Evolutionary conservation across 2,113 vertebrate species (phyloP).

Genomic region (Danionella cerebrum): DNA sequence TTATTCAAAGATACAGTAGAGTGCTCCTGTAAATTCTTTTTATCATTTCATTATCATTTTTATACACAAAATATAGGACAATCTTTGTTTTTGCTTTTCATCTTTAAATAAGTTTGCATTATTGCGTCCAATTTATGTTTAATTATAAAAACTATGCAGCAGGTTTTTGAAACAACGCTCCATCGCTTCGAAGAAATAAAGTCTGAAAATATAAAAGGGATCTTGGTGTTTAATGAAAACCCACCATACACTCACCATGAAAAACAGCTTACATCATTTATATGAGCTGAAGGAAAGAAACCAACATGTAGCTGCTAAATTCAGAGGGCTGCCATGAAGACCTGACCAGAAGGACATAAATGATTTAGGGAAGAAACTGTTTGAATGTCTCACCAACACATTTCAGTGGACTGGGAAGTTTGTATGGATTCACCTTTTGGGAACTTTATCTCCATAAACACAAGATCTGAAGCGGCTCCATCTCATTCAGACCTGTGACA

Average conservation of each 20-base stretch:
- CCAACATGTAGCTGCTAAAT: constrained; percentile 57
- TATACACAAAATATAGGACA: no score
- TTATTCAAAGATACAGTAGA: neutral
- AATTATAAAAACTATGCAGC: neutral
- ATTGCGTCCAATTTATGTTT: no score
- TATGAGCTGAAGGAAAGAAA: constrained; percentile 21
- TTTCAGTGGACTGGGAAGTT: neutral
- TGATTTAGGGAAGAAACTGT: constrained; percentile 33
- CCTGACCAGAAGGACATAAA: constrained; percentile 34
- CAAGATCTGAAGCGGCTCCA: neutral
- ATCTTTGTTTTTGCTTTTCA: no score
- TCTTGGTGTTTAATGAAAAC: neutral
- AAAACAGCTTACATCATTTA: neutral
- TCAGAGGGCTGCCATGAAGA: constrained; percentile 61
- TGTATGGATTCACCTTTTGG: neutral
- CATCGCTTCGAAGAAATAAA: neutral
- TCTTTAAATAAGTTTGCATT: no score
- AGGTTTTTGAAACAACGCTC: no score
- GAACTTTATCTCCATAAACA: constrained; percentile 4
- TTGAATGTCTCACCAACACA: neutral
- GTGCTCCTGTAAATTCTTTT: neutral
- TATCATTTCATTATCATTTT: no score
- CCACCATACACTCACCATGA: neutral
- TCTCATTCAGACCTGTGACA: neutral
- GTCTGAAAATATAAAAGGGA: neutral